These are phyloP conservation scores for Cephus nigrinus DNA, from an alignment of 2,888 invertebrate species.

Conservation along the genomic window DNA sequence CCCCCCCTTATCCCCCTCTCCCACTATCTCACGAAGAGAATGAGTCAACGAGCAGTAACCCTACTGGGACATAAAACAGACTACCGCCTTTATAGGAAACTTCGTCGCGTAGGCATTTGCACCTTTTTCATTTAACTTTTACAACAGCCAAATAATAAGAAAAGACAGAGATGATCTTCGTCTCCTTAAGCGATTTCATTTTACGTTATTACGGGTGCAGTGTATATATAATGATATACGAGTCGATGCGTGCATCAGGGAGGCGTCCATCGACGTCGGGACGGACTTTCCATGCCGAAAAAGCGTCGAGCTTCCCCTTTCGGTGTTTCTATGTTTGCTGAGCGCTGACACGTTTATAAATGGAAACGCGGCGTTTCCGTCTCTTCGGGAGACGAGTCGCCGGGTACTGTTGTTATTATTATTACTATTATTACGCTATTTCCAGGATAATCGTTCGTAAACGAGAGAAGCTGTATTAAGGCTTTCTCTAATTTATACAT, in stretches of 20 bases:
- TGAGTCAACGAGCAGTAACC: background rate
- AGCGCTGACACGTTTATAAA: background rate
- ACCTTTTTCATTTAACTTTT: background rate
- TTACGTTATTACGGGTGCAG: background rate
- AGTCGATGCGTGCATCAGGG: background rate
- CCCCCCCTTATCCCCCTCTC: constrained; percentile 12
- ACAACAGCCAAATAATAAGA: background rate
- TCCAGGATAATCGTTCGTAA: background rate
- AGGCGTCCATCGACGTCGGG: background rate
- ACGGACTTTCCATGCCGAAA: background rate
- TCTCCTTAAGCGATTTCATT: background rate
- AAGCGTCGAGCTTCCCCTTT: background rate
- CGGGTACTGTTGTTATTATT: background rate
- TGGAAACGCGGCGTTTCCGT: background rate
- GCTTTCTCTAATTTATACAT: background rate
- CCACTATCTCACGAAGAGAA: constrained; percentile 2
- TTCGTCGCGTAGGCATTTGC: background rate
- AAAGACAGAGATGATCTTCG: background rate
- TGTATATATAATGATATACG: background rate
- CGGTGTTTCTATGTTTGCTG: background rate
- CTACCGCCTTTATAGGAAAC: background rate
- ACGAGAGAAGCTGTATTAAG: background rate
- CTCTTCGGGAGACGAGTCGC: background rate
- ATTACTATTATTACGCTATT: background rate
- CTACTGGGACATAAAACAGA: background rate